Percentiles rank a stretch among this genome's conserved stretches.
phyloP scores from a whole-genome alignment of 2,113 vertebrate genomes.

The Synodontis membranacea region DNA sequence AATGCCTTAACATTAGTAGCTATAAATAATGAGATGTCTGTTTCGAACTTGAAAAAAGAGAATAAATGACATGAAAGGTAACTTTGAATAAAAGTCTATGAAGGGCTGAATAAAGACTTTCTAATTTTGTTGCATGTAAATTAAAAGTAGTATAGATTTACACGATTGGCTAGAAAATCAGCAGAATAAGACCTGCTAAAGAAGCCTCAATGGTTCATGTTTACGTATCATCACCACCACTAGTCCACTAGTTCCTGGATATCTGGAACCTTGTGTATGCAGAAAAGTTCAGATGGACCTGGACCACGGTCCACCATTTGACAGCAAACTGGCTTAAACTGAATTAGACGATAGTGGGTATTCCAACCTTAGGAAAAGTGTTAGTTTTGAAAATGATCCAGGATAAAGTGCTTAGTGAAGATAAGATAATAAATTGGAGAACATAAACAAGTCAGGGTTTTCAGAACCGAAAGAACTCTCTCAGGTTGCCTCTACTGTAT shows the following conservation, averaged over 20 bases:
- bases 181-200: neutral
- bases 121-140: neutral
- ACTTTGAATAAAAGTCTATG: neutral
- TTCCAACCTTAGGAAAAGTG: neutral
- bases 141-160: neutral
- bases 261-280: neutral
- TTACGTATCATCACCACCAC: neutral
- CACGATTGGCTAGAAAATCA: neutral
- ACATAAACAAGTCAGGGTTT: neutral
- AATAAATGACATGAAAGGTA: too few relatives aligned
- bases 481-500: constrained; percentile 52
- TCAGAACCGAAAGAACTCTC: constrained; percentile 9
- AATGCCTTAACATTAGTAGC: neutral
- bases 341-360: neutral
- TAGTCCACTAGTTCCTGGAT: neutral
- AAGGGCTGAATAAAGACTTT: neutral
- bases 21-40: neutral
- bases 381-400: too few relatives aligned
- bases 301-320: neutral
- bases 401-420: too few relatives aligned
- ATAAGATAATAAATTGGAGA: neutral
- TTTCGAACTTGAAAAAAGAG: neutral
- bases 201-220: neutral
- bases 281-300: neutral
- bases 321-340: too few relatives aligned